These are phyloP conservation scores for Amblyornis subalaris DNA, from an alignment of 2,113 vertebrate genomes.

Conservation along the genomic window DNA sequence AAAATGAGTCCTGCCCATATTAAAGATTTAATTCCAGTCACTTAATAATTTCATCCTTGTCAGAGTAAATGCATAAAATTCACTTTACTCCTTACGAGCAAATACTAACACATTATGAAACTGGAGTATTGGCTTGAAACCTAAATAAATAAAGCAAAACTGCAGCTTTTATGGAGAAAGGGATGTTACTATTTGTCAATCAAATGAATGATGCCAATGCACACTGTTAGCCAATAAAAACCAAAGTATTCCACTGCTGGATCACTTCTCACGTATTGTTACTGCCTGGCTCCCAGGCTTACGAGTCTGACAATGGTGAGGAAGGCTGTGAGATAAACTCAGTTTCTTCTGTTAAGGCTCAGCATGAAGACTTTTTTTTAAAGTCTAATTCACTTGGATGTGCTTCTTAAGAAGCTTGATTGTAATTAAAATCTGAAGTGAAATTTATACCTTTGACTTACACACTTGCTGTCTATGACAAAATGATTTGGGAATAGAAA, in stretches of 20 bases:
- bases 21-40: background rate
- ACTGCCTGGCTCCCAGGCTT: background rate
- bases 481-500: background rate
- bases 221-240: background rate
- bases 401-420: background rate
- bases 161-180: slow-evolving; percentile 27
- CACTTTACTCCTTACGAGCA: slow-evolving; percentile 14
- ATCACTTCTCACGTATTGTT: background rate
- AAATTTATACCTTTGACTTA: background rate
- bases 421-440: background rate
- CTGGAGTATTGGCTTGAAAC: slow-evolving; percentile 6
- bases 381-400: background rate
- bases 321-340: background rate
- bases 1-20: background rate
- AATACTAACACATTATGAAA: slow-evolving; percentile 23
- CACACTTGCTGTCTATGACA: background rate
- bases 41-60: slow-evolving; percentile 19
- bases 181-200: background rate
- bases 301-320: background rate
- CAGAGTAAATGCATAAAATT: background rate
- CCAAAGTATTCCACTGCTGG: background rate
- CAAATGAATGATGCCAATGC: background rate
- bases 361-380: background rate
- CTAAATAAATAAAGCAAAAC: slow-evolving; percentile 37
- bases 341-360: background rate